Percentiles rank a stretch among this genome's conserved stretches.
Conservation (phyloP, 2,113 vertebrate genomes). For the Limnothrissa miodon region DNA sequence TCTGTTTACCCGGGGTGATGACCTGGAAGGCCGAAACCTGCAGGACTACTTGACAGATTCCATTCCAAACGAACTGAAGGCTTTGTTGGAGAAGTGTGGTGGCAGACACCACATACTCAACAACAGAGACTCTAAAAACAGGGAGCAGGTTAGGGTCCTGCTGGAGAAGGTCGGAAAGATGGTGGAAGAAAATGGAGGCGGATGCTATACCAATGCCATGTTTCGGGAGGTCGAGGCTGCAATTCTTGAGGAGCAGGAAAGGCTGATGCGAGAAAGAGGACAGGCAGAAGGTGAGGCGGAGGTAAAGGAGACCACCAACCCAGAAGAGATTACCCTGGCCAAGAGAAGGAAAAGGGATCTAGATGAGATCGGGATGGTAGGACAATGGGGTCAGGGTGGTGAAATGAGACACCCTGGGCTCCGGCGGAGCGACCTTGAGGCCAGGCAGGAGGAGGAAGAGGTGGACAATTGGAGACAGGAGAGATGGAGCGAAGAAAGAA, state of each 20-base stretch:
- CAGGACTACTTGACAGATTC: conserved; percentile 59
- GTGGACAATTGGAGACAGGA: conserved; percentile 37
- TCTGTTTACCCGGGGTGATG: conserved; percentile 70
- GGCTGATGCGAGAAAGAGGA: conserved; percentile 51
- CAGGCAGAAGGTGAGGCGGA: conserved; percentile 37
- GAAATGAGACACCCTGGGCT: background rate
- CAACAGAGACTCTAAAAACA: conserved; percentile 62
- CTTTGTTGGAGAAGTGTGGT: conserved; percentile 66
- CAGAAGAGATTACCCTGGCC: background rate
- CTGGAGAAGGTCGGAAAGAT: conserved; percentile 65
- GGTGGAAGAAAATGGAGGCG: conserved; percentile 46
- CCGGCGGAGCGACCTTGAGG: conserved; percentile 32
- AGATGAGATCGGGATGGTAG: conserved; percentile 24
- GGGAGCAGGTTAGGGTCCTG: conserved; percentile 59
- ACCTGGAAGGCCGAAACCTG: conserved; percentile 58
- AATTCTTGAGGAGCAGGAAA: conserved; percentile 65
- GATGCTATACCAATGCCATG: conserved; percentile 64
- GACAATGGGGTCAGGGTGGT: background rate
- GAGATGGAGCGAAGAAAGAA: conserved; percentile 48
- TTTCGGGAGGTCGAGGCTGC: conserved; percentile 64
- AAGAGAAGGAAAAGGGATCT: conserved; percentile 59
- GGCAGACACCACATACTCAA: conserved; percentile 71
- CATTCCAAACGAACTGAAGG: conserved; percentile 53
- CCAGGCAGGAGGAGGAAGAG: conserved; percentile 19
- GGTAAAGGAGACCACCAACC: conserved; percentile 10